Evolutionary conservation across 2,888 invertebrate genomes (phyloP).

Genomic region (Vesta saturnalis): DNA sequence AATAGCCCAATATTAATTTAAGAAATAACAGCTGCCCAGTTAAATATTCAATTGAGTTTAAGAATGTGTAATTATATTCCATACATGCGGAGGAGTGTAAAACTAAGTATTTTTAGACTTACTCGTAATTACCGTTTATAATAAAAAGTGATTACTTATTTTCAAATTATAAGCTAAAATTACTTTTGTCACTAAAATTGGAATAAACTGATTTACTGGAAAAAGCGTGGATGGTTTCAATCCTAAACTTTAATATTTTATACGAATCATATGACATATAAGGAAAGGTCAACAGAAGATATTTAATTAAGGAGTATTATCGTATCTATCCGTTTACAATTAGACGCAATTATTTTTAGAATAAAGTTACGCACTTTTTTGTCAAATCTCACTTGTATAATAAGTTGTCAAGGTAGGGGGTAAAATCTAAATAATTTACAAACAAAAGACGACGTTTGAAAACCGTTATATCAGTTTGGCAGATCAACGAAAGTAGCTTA

Average conservation of each 20-base stretch:
- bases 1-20: conserved; percentile 29
- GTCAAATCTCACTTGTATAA: background rate
- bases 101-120: conserved; percentile 6
- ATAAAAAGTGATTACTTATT: background rate
- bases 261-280: background rate
- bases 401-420: too few species aligned
- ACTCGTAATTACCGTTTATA: background rate
- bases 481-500: too few species aligned
- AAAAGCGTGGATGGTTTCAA: too few species aligned
- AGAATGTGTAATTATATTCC: background rate
- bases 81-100: background rate
- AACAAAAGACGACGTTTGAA: too few species aligned
- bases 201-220: too few species aligned
- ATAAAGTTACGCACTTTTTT: background rate
- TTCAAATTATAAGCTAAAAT: too few species aligned
- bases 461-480: too few species aligned
- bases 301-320: conserved; percentile 1
- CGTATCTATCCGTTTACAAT: background rate
- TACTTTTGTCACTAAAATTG: too few species aligned
- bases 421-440: too few species aligned
- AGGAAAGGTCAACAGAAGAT: background rate
- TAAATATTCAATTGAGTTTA: background rate
- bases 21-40: conserved; percentile 23
- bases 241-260: too few species aligned
- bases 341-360: background rate